These are phyloP conservation scores for Nesogale talazaci DNA, from an alignment of 2,113 vertebrate genomes.

Conservation along the genomic window DNA sequence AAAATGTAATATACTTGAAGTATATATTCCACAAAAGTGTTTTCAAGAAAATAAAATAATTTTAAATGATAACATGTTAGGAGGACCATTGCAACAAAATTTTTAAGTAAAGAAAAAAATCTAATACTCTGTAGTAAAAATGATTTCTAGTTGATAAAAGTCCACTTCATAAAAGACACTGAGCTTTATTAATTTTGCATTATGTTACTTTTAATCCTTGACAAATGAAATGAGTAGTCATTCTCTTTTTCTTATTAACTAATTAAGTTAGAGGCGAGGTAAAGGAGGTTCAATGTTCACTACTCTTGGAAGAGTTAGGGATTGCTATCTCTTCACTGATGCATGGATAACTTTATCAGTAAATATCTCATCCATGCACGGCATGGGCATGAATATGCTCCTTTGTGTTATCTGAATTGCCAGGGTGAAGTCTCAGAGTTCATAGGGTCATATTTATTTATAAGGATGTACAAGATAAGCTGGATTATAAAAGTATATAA, in stretches of 20 bases:
- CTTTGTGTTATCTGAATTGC: slow-evolving; percentile 31
- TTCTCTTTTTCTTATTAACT: neutral
- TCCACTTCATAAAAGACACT: neutral
- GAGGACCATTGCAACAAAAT: neutral
- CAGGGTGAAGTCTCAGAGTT: slow-evolving; percentile 56
- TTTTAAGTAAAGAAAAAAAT: neutral
- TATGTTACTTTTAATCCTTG: neutral
- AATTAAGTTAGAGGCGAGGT: neutral
- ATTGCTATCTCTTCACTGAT: slow-evolving; percentile 8
- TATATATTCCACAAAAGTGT: neutral
- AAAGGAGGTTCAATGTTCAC: neutral
- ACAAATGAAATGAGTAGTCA: neutral
- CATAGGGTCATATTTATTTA: slow-evolving; percentile 4
- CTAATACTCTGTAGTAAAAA: neutral
- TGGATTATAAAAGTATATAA: neutral
- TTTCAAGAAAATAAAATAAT: neutral
- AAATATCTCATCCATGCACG: neutral
- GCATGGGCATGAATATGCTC: neutral
- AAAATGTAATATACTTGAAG: neutral
- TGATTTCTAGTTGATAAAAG: neutral
- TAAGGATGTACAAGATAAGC: neutral
- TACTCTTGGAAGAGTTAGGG: neutral
- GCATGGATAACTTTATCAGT: neutral
- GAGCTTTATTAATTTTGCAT: neutral
- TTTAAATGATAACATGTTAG: neutral